Base-by-base conservation (phyloP, 2,888 invertebrate genomes). In the Habrosyne pyritoides region DNA sequence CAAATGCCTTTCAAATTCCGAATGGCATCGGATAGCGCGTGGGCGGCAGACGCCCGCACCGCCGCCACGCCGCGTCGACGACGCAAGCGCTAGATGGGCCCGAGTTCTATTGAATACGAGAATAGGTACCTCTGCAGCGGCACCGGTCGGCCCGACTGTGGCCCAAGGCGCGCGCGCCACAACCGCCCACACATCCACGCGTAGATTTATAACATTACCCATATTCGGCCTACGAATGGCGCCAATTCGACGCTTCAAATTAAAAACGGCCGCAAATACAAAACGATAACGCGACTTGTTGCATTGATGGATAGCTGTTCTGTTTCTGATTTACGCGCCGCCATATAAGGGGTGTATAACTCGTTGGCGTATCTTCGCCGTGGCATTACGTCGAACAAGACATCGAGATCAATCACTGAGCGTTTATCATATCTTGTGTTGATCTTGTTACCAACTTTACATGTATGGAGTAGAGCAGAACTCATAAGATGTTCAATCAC, bases 161-260 rank as follows among this genome's bases (percentile, higher is more conserved):
- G 76, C 78, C 78, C 77, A 73, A 75, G 83, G 81, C 83, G 77
- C 76, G 77, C 76, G 77, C 73, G 71, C 79, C 81, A 71, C 74
- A 73, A 60, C 77, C 83, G 78, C 86, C 87, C 84, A 85, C 86
- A 74, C 83, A 53, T 60, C 57, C 63, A 58, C 70, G 58, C 70
- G 69, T 81, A 89, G 90, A 91, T 92, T 92, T 91, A 92, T 89
- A 90, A 89, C 91, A 89, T 90, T 87, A 89, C 84, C 91, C 90
- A 89, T 89, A 91, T 91, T 89, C 87, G 89, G 85, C 75, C 86
- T 81, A 85, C 83, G 88, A 86, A 80, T 79, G 91, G 91, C 92
- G 91, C 91, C 91, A 87, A 90, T 86, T 88, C 88, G 87, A 90
- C 89, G 88, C 73, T 83, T 89, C 86, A 87, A 91, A 90, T 91